These are phyloP conservation scores for Tiliacea aurago DNA, from an alignment of 2,888 invertebrate species.

Conservation along the genomic window DNA sequence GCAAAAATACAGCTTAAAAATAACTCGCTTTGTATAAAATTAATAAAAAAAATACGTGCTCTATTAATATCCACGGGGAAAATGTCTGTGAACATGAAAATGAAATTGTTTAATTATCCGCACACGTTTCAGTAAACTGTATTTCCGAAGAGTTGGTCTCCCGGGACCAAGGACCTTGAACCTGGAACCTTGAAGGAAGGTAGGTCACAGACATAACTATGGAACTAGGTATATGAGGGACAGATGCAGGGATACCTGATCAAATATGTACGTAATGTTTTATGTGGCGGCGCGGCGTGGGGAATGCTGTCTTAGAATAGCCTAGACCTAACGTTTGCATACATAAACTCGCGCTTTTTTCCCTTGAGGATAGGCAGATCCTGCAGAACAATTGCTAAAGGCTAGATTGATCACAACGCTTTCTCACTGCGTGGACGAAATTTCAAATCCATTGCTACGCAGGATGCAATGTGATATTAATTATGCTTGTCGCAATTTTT, in stretches of 20 bases:
- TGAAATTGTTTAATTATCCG: conserved; percentile 72
- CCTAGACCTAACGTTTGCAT: too few relatives aligned
- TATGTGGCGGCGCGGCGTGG: neutral
- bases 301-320: neutral
- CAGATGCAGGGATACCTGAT: conserved; percentile 5
- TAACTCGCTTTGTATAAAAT: neutral
- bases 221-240: neutral
- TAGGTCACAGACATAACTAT: conserved; percentile 5
- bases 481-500: too few relatives aligned
- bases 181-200: neutral
- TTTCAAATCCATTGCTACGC: neutral
- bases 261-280: conserved; percentile 24
- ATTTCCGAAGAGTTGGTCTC: conserved; percentile 61
- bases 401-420: neutral
- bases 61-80: conserved; percentile 18
- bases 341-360: neutral
- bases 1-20: neutral
- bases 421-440: neutral
- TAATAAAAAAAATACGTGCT: conserved; percentile 33
- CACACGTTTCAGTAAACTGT: conserved; percentile 61
- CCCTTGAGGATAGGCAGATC: too few relatives aligned
- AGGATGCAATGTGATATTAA: too few relatives aligned
- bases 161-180: conserved; percentile 1
- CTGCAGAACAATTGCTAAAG: too few relatives aligned
- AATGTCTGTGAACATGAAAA: conserved; percentile 49